A percentile compares a stretch with the other conserved stretches of the same genome.
These are phyloP conservation scores for Venustoraphidia nigricollis DNA, from an alignment of 2,888 invertebrate genomes.

Conservation along the genomic window DNA sequence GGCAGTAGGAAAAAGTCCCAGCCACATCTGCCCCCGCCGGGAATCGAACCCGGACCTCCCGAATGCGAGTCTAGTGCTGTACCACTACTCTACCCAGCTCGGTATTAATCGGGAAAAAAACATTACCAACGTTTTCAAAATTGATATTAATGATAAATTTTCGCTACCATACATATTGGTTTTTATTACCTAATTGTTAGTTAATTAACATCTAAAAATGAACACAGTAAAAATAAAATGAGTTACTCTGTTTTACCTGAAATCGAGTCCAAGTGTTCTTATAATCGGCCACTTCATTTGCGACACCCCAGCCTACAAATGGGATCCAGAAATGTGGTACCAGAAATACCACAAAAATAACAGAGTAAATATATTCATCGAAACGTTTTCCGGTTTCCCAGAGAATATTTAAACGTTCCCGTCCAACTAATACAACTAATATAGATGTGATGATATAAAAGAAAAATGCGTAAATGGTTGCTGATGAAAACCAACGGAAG, in stretches of 20 bases:
- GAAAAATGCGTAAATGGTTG: slow-evolving; percentile 47
- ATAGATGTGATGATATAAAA: slow-evolving; percentile 43
- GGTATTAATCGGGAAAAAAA: too few relatives aligned
- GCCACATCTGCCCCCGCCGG: too few relatives aligned
- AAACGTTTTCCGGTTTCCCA: slow-evolving; percentile 41
- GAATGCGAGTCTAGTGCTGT: too few relatives aligned
- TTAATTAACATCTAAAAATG: too few relatives aligned
- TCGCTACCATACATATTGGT: too few relatives aligned
- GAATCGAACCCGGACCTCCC: too few relatives aligned
- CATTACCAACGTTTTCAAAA: too few relatives aligned
- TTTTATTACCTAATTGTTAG: too few relatives aligned
- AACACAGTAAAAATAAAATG: background rate
- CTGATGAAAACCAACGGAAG: slow-evolving; percentile 45
- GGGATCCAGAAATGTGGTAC: slow-evolving; percentile 57
- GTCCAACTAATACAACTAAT: slow-evolving; percentile 42
- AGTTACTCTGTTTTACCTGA: slow-evolving; percentile 29
- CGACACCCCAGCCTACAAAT: slow-evolving; percentile 55
- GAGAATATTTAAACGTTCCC: slow-evolving; percentile 42
- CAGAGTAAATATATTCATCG: slow-evolving; percentile 54
- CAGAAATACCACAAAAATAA: slow-evolving; percentile 47
- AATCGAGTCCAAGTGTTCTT: slow-evolving; percentile 53
- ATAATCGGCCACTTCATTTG: slow-evolving; percentile 48
- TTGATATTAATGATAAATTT: too few relatives aligned
- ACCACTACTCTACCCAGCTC: too few relatives aligned
- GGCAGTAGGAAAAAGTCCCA: too few relatives aligned